A percentile compares a stretch with the other conserved stretches of the same genome.
phyloP scores from a whole-genome alignment of 2,113 vertebrate species.

The Calidris pugnax region DNA sequence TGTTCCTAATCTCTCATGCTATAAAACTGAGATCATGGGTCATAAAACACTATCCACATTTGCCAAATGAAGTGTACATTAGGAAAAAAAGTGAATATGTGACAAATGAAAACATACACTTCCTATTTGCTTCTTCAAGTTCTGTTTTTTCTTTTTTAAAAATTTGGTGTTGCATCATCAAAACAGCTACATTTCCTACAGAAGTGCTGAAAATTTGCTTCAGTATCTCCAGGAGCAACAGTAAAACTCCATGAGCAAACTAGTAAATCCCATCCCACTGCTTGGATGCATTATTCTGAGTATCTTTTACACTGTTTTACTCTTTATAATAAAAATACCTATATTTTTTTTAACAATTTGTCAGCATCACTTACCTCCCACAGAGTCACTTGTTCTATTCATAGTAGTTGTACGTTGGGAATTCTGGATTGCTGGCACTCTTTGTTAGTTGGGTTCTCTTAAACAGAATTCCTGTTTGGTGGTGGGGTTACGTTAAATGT shows the following conservation, averaged over 20 bases:
- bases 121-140: neutral
- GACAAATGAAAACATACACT: neutral
- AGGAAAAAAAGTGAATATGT: neutral
- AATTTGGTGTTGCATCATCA: neutral
- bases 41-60: neutral
- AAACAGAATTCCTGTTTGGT: neutral
- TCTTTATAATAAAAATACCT: neutral
- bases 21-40: neutral
- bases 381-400: neutral
- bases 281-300: neutral
- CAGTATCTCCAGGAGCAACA: neutral
- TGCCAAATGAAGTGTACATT: neutral
- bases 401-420: neutral
- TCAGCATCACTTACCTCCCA: neutral
- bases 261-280: neutral
- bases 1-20: neutral
- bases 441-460: neutral
- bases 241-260: neutral
- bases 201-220: neutral
- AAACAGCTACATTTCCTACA: neutral
- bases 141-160: neutral
- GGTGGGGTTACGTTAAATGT: neutral
- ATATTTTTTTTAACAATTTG: neutral
- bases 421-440: neutral
- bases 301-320: neutral